A percentile compares a stretch with the other conserved stretches of the same genome.
Conservation (phyloP, 1,140 invertebrate species). For the Drosophila novamexicana region DNA sequence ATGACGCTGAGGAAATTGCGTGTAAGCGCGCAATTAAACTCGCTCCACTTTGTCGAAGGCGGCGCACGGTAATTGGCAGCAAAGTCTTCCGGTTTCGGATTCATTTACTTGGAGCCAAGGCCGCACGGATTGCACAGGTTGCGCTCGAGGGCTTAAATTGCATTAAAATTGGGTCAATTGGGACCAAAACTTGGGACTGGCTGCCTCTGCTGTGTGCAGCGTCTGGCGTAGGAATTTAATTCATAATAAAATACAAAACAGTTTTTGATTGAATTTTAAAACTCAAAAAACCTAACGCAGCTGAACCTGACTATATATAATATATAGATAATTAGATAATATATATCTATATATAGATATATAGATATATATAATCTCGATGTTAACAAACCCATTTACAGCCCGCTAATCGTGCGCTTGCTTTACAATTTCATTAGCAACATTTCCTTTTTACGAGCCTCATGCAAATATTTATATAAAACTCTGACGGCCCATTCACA, state of each 20-base stretch:
- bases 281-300: background rate
- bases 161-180: conserved; percentile 72
- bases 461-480: conserved; percentile 28
- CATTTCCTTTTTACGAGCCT: conserved; percentile 20
- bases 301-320: background rate
- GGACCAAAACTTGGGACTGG: conserved; percentile 37
- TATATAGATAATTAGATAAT: background rate
- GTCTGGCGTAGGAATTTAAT: conserved; percentile 20
- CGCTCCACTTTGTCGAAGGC: conserved; percentile 13
- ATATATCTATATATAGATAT: too few relatives aligned
- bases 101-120: conserved; percentile 24
- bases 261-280: background rate
- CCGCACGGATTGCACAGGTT: conserved; percentile 9
- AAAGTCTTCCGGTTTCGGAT: conserved; percentile 7
- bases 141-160: conserved; percentile 43
- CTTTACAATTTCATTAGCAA: conserved; percentile 59
- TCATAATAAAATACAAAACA: conserved; percentile 6
- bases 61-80: background rate
- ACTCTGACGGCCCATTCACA: conserved; percentile 18
- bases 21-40: conserved; percentile 71
- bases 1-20: conserved; percentile 57
- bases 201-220: background rate
- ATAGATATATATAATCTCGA: conserved; percentile 22
- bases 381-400: conserved; percentile 35
- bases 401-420: conserved; percentile 36